phyloP scores from a whole-genome alignment of 2,797 vertebrate species.

The Iguana delicatissima region DNA sequence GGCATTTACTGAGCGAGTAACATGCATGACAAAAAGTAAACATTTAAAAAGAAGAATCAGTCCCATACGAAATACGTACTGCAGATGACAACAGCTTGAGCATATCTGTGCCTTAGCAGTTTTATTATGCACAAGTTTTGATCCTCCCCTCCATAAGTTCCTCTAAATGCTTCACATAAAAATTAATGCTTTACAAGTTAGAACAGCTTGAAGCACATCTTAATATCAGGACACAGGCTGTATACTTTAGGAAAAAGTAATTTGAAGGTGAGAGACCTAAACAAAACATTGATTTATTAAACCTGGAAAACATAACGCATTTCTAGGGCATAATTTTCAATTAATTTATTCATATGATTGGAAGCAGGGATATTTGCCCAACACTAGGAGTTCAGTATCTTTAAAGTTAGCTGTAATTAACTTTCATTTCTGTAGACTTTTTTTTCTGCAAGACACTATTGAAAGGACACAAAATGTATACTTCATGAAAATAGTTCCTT shows the following conservation, averaged over 20 bases:
- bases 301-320: conserved; percentile 46
- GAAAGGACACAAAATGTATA: not conserved
- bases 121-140: conserved; percentile 10
- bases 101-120: not conserved
- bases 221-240: conserved; percentile 33
- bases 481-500: not conserved
- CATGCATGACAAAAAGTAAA: not conserved
- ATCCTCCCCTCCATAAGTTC: not conserved
- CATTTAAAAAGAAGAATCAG: not conserved
- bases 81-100: not conserved
- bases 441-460: conserved; percentile 12
- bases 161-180: conserved; percentile 17
- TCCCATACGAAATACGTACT: not conserved
- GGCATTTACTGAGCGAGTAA: conserved; percentile 11
- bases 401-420: conserved; percentile 66
- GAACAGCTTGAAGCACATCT: conserved; percentile 44
- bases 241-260: conserved; percentile 51
- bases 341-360: conserved; percentile 63
- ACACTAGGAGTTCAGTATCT: conserved; percentile 49
- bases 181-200: conserved; percentile 34
- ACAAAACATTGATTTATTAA: conserved; percentile 53
- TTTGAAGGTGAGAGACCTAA: conserved; percentile 50
- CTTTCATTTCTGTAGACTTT: conserved; percentile 32
- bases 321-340: conserved; percentile 64
- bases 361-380: conserved; percentile 61